Evolutionary conservation across 2,888 invertebrate genomes (phyloP).

Genomic region (Amphipyra berbera): DNA sequence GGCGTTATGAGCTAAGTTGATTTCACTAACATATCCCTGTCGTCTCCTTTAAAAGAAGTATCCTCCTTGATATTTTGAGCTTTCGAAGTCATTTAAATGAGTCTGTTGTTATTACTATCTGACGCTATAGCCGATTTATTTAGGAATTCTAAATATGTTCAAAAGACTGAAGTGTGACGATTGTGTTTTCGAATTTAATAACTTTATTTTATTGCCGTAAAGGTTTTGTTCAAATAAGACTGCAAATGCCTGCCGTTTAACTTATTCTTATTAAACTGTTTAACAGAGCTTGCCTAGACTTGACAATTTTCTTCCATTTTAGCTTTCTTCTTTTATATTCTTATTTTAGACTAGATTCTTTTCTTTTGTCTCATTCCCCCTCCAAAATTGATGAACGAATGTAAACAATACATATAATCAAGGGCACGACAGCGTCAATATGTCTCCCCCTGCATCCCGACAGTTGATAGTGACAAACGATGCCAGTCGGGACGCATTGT

Average conservation of each 20-base stretch:
- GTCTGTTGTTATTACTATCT: neutral
- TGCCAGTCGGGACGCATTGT: slow-evolving; percentile 50
- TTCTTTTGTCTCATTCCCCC: too few species aligned
- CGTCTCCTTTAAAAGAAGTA: too few species aligned
- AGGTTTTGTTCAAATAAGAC: slow-evolving; percentile 2
- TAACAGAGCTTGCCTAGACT: neutral
- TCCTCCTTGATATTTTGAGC: neutral
- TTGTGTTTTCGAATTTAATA: neutral
- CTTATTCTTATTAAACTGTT: slow-evolving; percentile 5
- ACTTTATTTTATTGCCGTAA: slow-evolving; percentile 4
- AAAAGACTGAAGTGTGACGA: slow-evolving; percentile 8
- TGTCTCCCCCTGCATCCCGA: slow-evolving; percentile 31
- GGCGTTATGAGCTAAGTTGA: too few species aligned
- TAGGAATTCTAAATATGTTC: slow-evolving; percentile 5
- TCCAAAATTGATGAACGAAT: slow-evolving; percentile 12
- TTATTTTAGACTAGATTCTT: too few species aligned
- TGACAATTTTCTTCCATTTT: neutral
- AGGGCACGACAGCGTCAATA: slow-evolving; percentile 31
- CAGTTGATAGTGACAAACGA: slow-evolving; percentile 73
- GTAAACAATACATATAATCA: slow-evolving; percentile 21
- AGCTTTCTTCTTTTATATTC: too few species aligned
- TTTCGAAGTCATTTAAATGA: too few species aligned
- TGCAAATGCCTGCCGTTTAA: slow-evolving; percentile 3
- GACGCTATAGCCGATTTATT: neutral
- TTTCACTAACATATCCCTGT: too few species aligned